These are phyloP conservation scores for Sapajus apella DNA, from an alignment of 2,113 vertebrate species.

Conservation along the genomic window DNA sequence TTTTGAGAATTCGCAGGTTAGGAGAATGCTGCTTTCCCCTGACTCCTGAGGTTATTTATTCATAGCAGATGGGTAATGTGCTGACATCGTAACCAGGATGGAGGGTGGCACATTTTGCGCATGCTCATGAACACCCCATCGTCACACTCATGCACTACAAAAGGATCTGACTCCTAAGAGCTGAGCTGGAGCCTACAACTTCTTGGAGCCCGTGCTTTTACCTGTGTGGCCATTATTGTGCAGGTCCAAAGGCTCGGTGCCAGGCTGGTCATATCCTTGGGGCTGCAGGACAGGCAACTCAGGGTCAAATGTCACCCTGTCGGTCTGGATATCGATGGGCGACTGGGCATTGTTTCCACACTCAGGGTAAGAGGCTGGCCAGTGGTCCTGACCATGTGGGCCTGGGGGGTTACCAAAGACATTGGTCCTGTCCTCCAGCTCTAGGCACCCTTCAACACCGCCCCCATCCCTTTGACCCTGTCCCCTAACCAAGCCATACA, in stretches of 20 bases:
- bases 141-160: too few species aligned
- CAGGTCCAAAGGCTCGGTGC: conserved; percentile 82
- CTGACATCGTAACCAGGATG: too few species aligned
- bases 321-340: conserved; percentile 88
- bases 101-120: too few species aligned
- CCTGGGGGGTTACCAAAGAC: conserved; percentile 79
- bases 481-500: too few species aligned
- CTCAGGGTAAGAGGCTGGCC: conserved; percentile 87
- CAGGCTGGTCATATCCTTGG: conserved; percentile 85
- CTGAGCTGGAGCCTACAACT: neutral
- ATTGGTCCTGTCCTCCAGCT: neutral
- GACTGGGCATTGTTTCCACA: conserved; percentile 92
- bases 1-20: neutral
- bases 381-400: conserved; percentile 89
- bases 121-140: too few species aligned
- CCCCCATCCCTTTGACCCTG: too few species aligned
- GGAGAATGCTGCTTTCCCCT: neutral
- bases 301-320: conserved; percentile 82
- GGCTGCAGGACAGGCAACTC: conserved; percentile 83
- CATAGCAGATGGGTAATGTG: too few species aligned
- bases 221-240: conserved; percentile 94
- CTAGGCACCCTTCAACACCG: neutral
- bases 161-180: neutral
- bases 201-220: conserved; percentile 72
- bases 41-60: too few species aligned